Evolutionary conservation across 2,797 vertebrate genomes (phyloP).

Genomic region (Sebastolobus altivelis): DNA sequence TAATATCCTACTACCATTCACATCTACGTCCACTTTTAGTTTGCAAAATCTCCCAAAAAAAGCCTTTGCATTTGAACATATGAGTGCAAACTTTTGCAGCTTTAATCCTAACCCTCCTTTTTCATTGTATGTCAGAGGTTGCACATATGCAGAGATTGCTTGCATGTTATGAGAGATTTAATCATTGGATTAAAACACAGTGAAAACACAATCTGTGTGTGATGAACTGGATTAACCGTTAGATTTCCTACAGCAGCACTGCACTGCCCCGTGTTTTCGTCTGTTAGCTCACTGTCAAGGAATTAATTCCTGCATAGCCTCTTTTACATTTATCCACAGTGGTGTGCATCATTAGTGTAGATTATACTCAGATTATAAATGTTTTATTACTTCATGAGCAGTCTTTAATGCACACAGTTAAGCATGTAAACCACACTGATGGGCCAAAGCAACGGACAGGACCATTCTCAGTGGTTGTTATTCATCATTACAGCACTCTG

Average conservation of each 20-base stretch:
- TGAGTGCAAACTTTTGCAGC: not conserved
- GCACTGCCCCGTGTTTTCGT: not conserved
- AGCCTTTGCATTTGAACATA: not conserved
- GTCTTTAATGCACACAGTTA: not conserved
- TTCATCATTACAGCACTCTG: not conserved
- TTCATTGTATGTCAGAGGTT: not conserved
- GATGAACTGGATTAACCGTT: slow-evolving; percentile 42
- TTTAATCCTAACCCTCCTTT: not conserved
- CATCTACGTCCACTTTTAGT: not conserved
- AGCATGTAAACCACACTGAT: not conserved
- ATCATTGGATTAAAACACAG: slow-evolving; percentile 49
- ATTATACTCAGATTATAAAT: slow-evolving; percentile 2
- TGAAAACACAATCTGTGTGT: slow-evolving; percentile 32
- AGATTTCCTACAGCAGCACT: not conserved
- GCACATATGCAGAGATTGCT: too few species aligned
- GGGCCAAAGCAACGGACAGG: not conserved
- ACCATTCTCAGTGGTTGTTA: not conserved
- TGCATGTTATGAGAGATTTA: slow-evolving; percentile 17
- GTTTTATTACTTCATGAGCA: not conserved
- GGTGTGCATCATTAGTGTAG: not conserved
- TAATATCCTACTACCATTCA: not conserved
- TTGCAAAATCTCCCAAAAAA: not conserved
- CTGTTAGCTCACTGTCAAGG: not conserved
- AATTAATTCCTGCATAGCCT: not conserved
- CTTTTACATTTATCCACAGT: not conserved